Evolutionary conservation across 2,888 invertebrate genomes (phyloP).

Genomic region (Drosophila conformis): DNA sequence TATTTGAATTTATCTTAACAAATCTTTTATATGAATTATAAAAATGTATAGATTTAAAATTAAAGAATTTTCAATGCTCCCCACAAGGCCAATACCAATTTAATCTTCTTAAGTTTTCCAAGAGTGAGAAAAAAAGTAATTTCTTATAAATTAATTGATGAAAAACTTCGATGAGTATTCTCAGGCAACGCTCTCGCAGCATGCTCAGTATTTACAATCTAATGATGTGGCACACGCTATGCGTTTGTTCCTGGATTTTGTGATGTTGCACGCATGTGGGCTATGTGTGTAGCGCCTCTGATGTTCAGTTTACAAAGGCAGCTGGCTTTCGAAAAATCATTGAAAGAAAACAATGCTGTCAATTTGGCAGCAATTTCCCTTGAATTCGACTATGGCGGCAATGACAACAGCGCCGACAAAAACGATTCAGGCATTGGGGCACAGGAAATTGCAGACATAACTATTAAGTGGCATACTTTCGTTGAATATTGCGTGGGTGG

Average conservation of each 20-base stretch:
- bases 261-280: constrained; percentile 35
- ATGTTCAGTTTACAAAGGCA: constrained; percentile 20
- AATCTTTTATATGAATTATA: background rate
- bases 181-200: constrained; percentile 20
- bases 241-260: constrained; percentile 32
- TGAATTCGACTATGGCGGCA: constrained; percentile 33
- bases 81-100: background rate
- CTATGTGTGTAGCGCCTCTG: background rate
- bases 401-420: constrained; percentile 38
- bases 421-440: constrained; percentile 55
- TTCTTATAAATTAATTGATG: background rate
- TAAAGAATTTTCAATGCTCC: background rate
- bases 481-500: background rate
- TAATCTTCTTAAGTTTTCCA: background rate
- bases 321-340: constrained; percentile 57
- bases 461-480: constrained; percentile 75
- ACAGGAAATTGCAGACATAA: constrained; percentile 78
- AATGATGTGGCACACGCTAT: constrained; percentile 44
- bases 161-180: background rate
- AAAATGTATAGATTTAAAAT: background rate
- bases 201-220: constrained; percentile 28
- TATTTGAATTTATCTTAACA: background rate
- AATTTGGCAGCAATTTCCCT: constrained; percentile 78
- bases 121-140: background rate
- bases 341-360: constrained; percentile 75